Base-by-base conservation (phyloP, 2,113 vertebrate species). In the Oreotrochilus melanogaster region DNA sequence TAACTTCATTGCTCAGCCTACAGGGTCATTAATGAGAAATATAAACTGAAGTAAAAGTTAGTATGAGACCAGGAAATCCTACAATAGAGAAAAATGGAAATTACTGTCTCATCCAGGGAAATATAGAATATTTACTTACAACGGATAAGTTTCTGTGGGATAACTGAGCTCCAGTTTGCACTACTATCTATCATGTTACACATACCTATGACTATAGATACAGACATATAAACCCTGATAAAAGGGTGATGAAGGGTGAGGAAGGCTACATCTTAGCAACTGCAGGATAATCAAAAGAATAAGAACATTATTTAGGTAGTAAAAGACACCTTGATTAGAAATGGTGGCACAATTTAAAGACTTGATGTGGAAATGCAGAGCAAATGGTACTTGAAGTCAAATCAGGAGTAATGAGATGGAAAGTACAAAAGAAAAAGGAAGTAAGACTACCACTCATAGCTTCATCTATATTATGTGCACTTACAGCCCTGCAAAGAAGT, bases 381-480 rank as follows among this genome's bases (percentile, higher is more conserved):
- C 43, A 90, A 94, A 86, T 56, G 14, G 51, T 39, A 90, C 64
- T 56, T 56, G 37, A 86, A 83, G 17, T 67, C 47, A 80, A 71
- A 86, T 58, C 47, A 71, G 30, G n/a, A 80, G 27, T 45, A 88
- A 80, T 33, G 30, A 0, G 11, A 37, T 31, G 27, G 65, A 79
- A 95, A 88, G 58, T 9, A 75, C 53, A 89, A 60, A 85, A 37
- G 27, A 83, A 83, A 88, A 95, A 78, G 28, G 18, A 82, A 76
- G 23, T 24, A 67, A 24, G 47, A 80, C 39, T 70, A 27, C 21
- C 18, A 31, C 12, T 73, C 92, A 43, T 28, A 75, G 39, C 30
- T 48, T 95, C 11, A 74, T 56, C 67, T 45, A 9, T 53, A 83
- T 51, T 53, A 90, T 9, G 15, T 48, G 60, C n/a, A 60, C 76